Conservation (phyloP, 2,113 vertebrate species). For the Antigone vipio region DNA sequence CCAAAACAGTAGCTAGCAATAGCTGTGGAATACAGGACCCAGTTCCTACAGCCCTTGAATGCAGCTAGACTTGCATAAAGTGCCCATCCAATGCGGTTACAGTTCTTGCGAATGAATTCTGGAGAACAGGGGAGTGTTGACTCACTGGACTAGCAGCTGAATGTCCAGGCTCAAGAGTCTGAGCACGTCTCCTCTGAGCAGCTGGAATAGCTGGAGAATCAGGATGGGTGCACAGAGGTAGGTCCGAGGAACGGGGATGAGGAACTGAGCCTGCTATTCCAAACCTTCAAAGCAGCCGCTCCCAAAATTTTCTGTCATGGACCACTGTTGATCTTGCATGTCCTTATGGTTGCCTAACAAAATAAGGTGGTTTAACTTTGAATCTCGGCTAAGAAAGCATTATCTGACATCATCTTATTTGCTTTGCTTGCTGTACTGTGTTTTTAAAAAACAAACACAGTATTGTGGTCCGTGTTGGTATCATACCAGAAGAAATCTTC, state of each 20-base stretch:
- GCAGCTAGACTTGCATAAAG: background rate
- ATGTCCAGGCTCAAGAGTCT: background rate
- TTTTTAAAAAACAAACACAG: background rate
- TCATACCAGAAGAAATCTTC: rapidly evolving
- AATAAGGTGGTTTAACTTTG: background rate
- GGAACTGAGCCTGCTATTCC: background rate
- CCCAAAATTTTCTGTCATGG: background rate
- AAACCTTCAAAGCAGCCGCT: background rate
- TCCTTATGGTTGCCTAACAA: background rate
- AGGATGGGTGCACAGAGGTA: background rate
- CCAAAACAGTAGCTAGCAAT: background rate
- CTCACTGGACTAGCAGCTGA: background rate
- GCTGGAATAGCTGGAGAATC: background rate
- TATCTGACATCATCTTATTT: background rate
- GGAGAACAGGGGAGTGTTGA: background rate
- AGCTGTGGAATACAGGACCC: background rate
- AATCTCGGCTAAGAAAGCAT: background rate
- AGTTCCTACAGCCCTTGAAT: background rate
- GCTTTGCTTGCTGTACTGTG: background rate
- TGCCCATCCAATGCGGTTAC: background rate
- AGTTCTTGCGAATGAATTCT: background rate
- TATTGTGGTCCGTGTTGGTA: background rate
- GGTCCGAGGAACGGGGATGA: background rate
- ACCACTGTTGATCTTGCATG: rapidly evolving
- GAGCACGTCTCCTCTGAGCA: background rate